Base-by-base conservation (phyloP, 1,140 invertebrate species). In the Drosophila paulistorum region DNA sequence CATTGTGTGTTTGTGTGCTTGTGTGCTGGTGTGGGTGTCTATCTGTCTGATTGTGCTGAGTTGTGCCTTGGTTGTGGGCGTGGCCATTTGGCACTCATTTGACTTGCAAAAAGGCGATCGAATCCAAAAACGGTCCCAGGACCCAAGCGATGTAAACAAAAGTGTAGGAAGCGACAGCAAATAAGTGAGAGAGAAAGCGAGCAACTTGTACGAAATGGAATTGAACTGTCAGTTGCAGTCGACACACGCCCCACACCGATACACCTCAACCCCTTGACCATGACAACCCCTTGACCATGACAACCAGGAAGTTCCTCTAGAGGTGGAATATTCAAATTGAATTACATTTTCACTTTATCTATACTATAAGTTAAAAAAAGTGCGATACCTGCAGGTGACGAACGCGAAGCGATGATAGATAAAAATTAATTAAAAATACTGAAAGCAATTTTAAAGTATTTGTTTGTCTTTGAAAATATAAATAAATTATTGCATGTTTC, bases 191-290 rank as follows among this genome's bases (percentile, higher is more conserved):
- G 66, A 59, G 14, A 41, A 14, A 13, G 20, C 23, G 57, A 58
- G 55, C 17, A 26, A 58, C 55, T 57, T 58, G 55, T 37, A 37
- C 14, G 41, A 61, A 69, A 66, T 76, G 74, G 80, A 87, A 87
- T 87, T 87, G 84, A 80, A 83, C 77, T 87, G 83, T 89, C 83
- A 87, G 77, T 67, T 87, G 77, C 83, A 87, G 70, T 30, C 59
- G 39, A 55, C 58, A 62, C 30, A 30, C 26, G 26, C 58, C 23
- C 45, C 45, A 33, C 37, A 26, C 17, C 45, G 9, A 23, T 17
- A 23, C 17, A 51, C 23, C 23, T 37, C 30, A 30, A 30, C 30
- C 35, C 20, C 4, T 55, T 30, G 26, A 11, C 61, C n/a, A n/a
- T n/a, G n/a, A n/a, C n/a, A n/a, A n/a, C n/a, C n/a, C 45, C 45